These are phyloP conservation scores for Lacanobia oleracea DNA, from an alignment of 2,888 invertebrate species.

Conservation along the genomic window DNA sequence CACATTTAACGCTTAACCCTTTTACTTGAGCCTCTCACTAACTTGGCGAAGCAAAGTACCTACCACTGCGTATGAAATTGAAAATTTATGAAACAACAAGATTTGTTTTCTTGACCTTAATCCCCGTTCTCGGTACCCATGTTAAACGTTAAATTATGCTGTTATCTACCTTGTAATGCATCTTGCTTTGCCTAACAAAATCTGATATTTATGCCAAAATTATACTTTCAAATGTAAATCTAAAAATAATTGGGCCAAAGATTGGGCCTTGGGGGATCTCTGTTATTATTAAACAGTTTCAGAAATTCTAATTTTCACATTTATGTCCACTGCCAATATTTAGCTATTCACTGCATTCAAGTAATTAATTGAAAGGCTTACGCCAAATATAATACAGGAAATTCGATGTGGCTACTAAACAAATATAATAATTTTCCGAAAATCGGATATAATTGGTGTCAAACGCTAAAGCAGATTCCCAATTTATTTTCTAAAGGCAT, in stretches of 20 bases:
- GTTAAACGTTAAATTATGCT: conserved; percentile 37
- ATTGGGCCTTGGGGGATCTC: background rate
- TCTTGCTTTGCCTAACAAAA: conserved; percentile 14
- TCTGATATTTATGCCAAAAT: conserved; percentile 7
- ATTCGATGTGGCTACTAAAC: background rate
- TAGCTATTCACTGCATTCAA: background rate
- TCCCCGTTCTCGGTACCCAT: conserved; percentile 20
- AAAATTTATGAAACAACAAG: conserved; percentile 76
- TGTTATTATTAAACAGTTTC: background rate
- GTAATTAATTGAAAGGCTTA: background rate
- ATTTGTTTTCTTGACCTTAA: conserved; percentile 65
- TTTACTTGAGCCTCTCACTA: conserved; percentile 39
- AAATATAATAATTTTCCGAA: background rate
- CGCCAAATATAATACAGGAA: background rate
- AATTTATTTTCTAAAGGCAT: conserved; percentile 6
- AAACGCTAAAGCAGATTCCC: conserved; percentile 9
- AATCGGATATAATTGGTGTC: conserved; percentile 10
- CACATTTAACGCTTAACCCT: background rate
- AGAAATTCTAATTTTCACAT: background rate
- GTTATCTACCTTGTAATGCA: conserved; percentile 27
- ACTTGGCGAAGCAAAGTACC: conserved; percentile 60
- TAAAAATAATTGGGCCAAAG: conserved; percentile 4
- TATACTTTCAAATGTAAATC: conserved; percentile 21
- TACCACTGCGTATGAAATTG: conserved; percentile 71
- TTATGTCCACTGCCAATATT: background rate